These are phyloP conservation scores for Alaudala cheleensis DNA, from an alignment of 2,113 vertebrate genomes.

Conservation along the genomic window DNA sequence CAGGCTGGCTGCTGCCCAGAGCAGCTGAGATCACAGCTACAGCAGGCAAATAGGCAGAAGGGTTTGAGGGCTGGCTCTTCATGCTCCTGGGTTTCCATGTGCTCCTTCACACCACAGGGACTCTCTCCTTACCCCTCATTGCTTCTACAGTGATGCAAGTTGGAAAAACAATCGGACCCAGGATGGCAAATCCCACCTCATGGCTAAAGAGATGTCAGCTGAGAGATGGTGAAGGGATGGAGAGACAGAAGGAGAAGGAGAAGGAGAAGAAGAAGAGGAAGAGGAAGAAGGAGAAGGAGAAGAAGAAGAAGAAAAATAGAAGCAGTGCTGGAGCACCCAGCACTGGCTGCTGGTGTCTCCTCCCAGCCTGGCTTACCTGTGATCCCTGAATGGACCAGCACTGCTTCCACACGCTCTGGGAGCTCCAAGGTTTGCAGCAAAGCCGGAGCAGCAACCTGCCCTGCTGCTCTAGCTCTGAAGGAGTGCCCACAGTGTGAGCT, in stretches of 20 bases:
- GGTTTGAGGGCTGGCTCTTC: background rate
- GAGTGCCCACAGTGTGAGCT: conserved; percentile 21
- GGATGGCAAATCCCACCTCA: background rate
- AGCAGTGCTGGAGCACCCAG: background rate
- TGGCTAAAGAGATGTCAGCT: background rate
- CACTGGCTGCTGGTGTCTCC: background rate
- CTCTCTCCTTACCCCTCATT: background rate
- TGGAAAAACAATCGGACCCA: background rate
- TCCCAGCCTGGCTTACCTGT: conserved; percentile 39
- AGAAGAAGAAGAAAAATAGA: background rate
- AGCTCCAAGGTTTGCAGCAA: conserved; percentile 4
- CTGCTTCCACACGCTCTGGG: background rate
- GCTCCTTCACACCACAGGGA: background rate
- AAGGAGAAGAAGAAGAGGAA: background rate
- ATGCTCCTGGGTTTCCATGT: background rate
- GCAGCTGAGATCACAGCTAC: background rate
- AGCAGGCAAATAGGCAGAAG: background rate
- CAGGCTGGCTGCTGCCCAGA: background rate
- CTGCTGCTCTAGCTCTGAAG: background rate
- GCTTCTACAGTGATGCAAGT: background rate
- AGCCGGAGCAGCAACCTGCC: conserved; percentile 26
- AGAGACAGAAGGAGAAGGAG: background rate
- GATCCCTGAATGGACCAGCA: background rate
- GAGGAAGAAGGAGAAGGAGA: background rate
- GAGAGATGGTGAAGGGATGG: background rate